phyloP scores from a whole-genome alignment of 1,140 invertebrate genomes.

The Cyrtorhinus lividipennis region DNA sequence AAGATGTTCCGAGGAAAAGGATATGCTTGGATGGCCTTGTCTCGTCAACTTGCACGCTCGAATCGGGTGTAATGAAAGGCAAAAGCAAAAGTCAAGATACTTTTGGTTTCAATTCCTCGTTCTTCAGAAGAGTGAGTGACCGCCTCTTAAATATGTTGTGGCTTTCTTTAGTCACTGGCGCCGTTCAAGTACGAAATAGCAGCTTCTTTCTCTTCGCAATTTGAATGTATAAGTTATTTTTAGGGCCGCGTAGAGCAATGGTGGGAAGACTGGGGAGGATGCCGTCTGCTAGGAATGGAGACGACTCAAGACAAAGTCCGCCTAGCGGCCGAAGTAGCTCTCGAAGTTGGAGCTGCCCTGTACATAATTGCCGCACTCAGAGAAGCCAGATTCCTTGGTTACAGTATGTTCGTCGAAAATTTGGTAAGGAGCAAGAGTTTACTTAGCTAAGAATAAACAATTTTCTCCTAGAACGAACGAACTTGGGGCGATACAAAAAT shows the following conservation, averaged over 20 bases:
- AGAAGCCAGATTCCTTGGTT: constrained; percentile 68
- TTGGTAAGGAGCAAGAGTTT: constrained; percentile 46
- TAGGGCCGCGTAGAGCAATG: constrained; percentile 30
- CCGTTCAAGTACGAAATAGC: no score
- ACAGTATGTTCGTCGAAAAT: constrained; percentile 83
- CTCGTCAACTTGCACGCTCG: background rate
- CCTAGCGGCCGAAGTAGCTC: constrained; percentile 48
- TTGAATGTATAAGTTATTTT: no score
- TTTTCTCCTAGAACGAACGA: no score
- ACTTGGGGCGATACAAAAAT: background rate
- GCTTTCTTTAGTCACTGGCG: no score
- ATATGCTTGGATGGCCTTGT: constrained; percentile 5
- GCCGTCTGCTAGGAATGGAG: constrained; percentile 47
- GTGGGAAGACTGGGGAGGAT: constrained; percentile 51
- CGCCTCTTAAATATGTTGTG: no score
- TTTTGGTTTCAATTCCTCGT: background rate
- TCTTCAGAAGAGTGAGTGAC: constrained; percentile 8
- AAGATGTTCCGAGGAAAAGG: background rate
- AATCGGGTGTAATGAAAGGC: constrained; percentile 13
- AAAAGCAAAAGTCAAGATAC: constrained; percentile 10
- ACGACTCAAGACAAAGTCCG: constrained; percentile 43
- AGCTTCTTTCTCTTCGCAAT: no score
- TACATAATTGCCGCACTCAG: constrained; percentile 67
- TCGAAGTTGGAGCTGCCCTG: constrained; percentile 58
- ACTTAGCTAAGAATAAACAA: background rate